These are phyloP conservation scores for Parasteatoda lunata DNA, from an alignment of 2,888 invertebrate genomes.

Conservation along the genomic window DNA sequence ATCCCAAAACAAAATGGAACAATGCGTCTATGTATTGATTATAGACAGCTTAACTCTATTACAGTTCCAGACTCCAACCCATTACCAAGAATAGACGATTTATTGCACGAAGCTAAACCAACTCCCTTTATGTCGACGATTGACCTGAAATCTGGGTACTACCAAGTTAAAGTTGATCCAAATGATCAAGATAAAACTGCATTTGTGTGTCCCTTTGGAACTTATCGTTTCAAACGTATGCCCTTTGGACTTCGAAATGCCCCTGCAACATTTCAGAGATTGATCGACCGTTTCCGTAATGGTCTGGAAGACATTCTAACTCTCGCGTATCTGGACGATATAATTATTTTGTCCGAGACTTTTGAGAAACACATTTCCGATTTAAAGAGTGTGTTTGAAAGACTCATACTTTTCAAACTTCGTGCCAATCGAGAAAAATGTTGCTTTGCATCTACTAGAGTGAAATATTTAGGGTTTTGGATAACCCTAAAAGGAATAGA, in stretches of 20 bases:
- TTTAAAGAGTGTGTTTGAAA: too few species aligned
- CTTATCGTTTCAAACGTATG: background rate
- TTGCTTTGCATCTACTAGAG: too few species aligned
- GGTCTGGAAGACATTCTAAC: conserved; percentile 6
- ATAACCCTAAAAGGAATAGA: too few species aligned
- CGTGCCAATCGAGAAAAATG: too few species aligned
- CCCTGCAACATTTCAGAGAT: background rate
- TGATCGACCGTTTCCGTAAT: background rate
- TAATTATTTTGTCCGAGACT: background rate
- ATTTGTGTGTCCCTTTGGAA: background rate
- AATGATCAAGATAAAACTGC: too few species aligned
- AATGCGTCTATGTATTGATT: conserved; percentile 16
- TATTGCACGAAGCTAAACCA: background rate
- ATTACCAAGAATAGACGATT: too few species aligned
- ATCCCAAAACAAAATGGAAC: conserved; percentile 37
- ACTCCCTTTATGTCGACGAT: background rate
- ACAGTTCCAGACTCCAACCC: too few species aligned
- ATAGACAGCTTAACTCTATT: background rate
- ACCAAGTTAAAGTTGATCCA: too few species aligned
- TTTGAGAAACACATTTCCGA: background rate
- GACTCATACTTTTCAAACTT: too few species aligned
- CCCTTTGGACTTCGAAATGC: background rate
- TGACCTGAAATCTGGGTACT: too few species aligned
- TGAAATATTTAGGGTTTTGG: too few species aligned
- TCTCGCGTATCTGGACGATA: background rate